Base-by-base conservation (phyloP, 2,113 vertebrate genomes). In the Pituophis catenifer region DNA sequence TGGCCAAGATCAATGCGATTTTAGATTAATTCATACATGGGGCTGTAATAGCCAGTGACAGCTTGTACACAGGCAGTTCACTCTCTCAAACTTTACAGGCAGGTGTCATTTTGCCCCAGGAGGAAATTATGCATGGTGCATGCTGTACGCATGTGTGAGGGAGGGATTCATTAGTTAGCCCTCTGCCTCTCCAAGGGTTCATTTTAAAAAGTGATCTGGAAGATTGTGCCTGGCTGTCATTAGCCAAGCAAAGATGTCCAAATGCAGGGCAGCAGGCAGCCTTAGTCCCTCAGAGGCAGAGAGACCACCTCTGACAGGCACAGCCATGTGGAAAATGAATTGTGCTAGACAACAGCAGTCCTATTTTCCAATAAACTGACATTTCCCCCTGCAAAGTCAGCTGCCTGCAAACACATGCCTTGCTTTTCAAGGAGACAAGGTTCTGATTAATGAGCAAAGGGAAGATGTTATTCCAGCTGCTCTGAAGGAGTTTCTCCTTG, bases 401-500 rank as follows among this genome's bases (percentile, higher is more conserved):
- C 89, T 87, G 89, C 52, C 52, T 89, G 88, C 93, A n/a, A 90
- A n/a, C 50, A 33, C 75, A 70, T 12, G 50, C 54, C 57, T 54
- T 86, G 48, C 91, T 87, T 90, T 94, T 89, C 90, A 89, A 38
- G n/a, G 48, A 24, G 70, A 92, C 93, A 90, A 81, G 70, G 81
- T 70, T 52, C 53, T 92, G 81, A 92, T 94, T 94, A 75, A 92
- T 65, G 81, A 85, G 52, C 58, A 88, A 59, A 19, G 59, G 29
- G 44, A 21, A 88, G 89, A 88, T 92, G 50, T 88, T 88, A 90
- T 86, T 85, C 59, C 89, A 92, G 93, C 93, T 94, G 91, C 59
- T 87, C 38, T 48, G 33, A 8, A n/a, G 50, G 90, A 85, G 17
- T 53, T 55, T 62, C 58, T 65, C 15, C 23, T 50, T 17, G 70